Conservation (phyloP, 2,113 vertebrate genomes). For the Pterophyllum scalare region DNA sequence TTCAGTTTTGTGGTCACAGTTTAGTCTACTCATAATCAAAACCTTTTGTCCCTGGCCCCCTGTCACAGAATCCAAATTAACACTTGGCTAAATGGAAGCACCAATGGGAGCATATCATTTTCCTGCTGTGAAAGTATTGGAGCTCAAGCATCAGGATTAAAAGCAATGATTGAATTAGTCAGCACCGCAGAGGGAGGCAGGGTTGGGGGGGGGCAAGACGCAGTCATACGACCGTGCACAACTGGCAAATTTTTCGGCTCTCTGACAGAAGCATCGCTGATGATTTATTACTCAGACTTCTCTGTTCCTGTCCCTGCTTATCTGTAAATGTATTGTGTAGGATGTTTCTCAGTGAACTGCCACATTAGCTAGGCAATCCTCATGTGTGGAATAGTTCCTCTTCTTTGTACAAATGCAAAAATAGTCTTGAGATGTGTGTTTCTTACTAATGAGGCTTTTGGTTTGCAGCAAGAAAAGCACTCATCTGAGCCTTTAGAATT, state of each 20-base stretch:
- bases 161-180: conserved; percentile 43
- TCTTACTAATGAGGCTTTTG: not conserved
- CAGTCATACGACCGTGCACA: conserved; percentile 9
- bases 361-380: not conserved
- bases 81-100: conserved; percentile 25
- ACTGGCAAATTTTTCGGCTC: conserved; percentile 2
- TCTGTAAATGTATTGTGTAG: conserved; percentile 22
- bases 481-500: not conserved
- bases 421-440: not conserved
- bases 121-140: conserved; percentile 18
- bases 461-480: not conserved
- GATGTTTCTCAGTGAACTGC: conserved; percentile 4
- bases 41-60: conserved; percentile 15
- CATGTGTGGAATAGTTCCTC: conserved; percentile 4
- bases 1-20: not conserved
- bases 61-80: conserved; percentile 35
- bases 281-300: conserved; percentile 31
- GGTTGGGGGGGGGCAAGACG: not conserved
- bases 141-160: conserved; percentile 47
- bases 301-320: not conserved
- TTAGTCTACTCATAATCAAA: conserved; percentile 13
- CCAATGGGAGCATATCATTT: conserved; percentile 5
- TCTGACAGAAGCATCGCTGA: conserved; percentile 20
- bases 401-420: not conserved
- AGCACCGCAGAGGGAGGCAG: conserved; percentile 10